Evolutionary conservation across 2,888 invertebrate species (phyloP).

Genomic region (Stenchaetothrips biformis): DNA sequence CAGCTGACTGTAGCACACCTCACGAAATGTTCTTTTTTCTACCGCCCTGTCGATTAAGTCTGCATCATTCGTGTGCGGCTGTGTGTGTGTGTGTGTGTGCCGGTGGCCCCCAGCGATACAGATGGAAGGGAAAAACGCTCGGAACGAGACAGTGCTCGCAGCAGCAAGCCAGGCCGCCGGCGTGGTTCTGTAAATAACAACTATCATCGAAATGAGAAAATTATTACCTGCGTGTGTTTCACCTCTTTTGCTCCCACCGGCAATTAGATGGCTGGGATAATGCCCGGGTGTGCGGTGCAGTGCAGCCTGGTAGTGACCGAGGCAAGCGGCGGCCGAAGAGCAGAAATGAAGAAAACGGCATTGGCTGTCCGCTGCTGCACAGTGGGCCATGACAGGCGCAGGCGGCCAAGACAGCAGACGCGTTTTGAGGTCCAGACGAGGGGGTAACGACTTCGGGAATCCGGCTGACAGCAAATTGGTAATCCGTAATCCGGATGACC

Average conservation of each 20-base stretch:
- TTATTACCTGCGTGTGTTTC: constrained; percentile 23
- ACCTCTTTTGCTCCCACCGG: constrained; percentile 21
- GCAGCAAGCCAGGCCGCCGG: neutral
- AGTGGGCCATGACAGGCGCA: no score
- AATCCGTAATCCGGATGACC: no score
- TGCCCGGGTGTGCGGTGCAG: neutral
- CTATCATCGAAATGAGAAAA: constrained; percentile 25
- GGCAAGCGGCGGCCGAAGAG: neutral
- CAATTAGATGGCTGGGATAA: neutral
- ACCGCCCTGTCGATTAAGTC: constrained; percentile 20
- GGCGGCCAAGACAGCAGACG: no score
- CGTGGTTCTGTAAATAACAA: constrained; percentile 18
- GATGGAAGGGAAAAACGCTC: neutral
- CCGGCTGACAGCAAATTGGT: no score
- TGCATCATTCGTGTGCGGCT: neutral
- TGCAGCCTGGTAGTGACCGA: neutral
- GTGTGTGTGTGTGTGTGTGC: neutral
- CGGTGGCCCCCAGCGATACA: neutral
- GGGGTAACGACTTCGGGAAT: no score
- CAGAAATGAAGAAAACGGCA: neutral
- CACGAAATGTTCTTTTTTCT: neutral
- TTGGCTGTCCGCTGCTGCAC: no score
- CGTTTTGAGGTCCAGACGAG: no score
- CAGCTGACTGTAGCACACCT: neutral
- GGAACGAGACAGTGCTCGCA: neutral